Evolutionary conservation across 2,888 invertebrate genomes (phyloP).

Genomic region (Helobdella robusta): DNA sequence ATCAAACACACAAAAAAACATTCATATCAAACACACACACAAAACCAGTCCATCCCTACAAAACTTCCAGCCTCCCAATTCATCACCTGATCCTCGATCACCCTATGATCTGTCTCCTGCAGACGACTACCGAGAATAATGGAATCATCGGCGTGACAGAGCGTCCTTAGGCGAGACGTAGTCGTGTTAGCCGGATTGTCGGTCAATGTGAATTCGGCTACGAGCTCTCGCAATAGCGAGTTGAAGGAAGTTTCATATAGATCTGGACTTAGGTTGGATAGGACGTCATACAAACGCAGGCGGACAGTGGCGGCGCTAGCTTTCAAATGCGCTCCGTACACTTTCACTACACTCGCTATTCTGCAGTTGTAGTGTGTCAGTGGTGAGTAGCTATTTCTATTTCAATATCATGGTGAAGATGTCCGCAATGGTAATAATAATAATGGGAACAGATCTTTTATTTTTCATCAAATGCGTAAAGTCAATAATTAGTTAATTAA

Average conservation of each 20-base stretch:
- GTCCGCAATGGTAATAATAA: too few relatives aligned
- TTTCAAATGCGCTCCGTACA: conserved; percentile 61
- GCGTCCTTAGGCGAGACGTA: conserved; percentile 68
- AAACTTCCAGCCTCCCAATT: neutral
- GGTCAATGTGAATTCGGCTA: conserved; percentile 82
- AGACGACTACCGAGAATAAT: conserved; percentile 87
- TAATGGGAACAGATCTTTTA: too few relatives aligned
- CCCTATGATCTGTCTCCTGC: conserved; percentile 88
- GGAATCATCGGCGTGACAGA: conserved; percentile 79
- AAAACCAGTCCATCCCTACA: neutral
- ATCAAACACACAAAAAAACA: too few relatives aligned
- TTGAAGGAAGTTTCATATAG: conserved; percentile 74
- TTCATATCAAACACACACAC: conserved; percentile 1
- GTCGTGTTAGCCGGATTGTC: conserved; percentile 81
- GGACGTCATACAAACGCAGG: conserved; percentile 78
- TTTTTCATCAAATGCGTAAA: too few relatives aligned
- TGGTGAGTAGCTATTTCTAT: neutral
- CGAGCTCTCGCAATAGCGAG: conserved; percentile 76
- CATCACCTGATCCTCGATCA: conserved; percentile 87
- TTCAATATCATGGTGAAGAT: neutral
- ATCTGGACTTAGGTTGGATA: conserved; percentile 66
- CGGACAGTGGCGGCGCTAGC: conserved; percentile 88
- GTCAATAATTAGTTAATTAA: too few relatives aligned
- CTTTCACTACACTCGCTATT: conserved; percentile 46
- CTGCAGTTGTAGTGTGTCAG: conserved; percentile 34